Percentiles rank a stretch among this genome's conserved stretches.
phyloP scores from a whole-genome alignment of 2,113 vertebrate genomes.

The Psilopogon haemacephalus region DNA sequence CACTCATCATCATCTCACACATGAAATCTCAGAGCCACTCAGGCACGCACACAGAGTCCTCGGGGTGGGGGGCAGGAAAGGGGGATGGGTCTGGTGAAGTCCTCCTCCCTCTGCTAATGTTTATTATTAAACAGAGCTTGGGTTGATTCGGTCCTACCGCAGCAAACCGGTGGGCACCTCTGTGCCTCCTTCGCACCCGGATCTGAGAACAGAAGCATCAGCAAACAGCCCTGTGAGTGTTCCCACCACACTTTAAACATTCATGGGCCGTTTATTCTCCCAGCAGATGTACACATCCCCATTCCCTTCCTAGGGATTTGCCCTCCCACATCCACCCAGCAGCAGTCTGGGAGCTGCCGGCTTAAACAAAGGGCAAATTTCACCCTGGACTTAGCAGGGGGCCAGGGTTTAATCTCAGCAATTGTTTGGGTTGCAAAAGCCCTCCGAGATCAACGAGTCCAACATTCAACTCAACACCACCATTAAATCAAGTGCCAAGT shows the following conservation, averaged over 20 bases:
- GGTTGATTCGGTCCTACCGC: background rate
- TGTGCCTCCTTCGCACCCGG: background rate
- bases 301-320: fast-evolving
- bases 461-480: too few species aligned
- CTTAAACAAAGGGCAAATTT: background rate
- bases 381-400: background rate
- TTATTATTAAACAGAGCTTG: background rate
- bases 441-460: too few species aligned
- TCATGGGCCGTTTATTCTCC: background rate
- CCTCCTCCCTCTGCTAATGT: background rate
- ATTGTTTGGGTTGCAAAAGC: too few species aligned
- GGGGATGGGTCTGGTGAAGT: background rate
- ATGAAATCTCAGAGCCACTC: constrained; percentile 8
- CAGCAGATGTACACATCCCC: background rate
- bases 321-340: background rate
- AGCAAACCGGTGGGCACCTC: fast-evolving
- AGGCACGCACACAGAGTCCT: constrained; percentile 43
- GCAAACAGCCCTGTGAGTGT: fast-evolving
- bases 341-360: background rate
- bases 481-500: too few species aligned
- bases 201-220: background rate
- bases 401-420: background rate
- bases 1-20: constrained; percentile 8
- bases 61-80: background rate
- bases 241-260: background rate